Evolutionary conservation across 1,140 invertebrate species (phyloP), one percentile per base, ranked within the genome.

Genomic region (Ceratina calcarata): DNA sequence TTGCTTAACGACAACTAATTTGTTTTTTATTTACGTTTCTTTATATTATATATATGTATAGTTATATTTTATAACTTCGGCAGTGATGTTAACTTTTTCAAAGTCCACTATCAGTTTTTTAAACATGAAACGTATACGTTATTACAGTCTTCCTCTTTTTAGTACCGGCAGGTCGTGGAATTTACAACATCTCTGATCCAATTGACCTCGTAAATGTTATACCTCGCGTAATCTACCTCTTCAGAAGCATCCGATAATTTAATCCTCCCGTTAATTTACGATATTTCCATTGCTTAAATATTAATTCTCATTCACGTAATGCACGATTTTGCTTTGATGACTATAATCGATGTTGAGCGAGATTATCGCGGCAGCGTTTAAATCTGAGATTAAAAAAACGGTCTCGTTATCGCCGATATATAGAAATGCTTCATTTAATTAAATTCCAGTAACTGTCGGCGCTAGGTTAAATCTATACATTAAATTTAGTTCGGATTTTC

Each of bases 181-280:
- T 57, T 18, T 57, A 57, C 18, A 8, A n/a, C 32, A 37, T 45
- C 49, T 60, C 16, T 53, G 60, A 10, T 32, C 16, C 60, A 8
- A 10, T 32, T 27, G 32, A 78, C 76, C 51, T 51, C 45, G 10
- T 24, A 3, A 37, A 45, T 37, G 15, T 64, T 18, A 16, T 37
- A 60, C 22, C 60, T 55, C 55, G 13, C 20, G 27, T 64, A 71
- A 65, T 20, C 60, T 62, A 24, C n/a, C 68, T 24, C 61, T 65
- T 65, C 6, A 10, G 49, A n/a, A 27, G 27, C 58, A 18, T 71
- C 12, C 15, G 51, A 49, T 71, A 65, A 65, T 64, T 58, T 55
- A 64, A 72, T 72, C 60, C 55, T 24, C 32, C 8, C 53, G 32
- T 55, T 24, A 78, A 78, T 64, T 78, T 78, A 65, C 24, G 60